Evolutionary conservation across 2,888 invertebrate genomes (phyloP).

Genomic region (Pelosia muscerda): DNA sequence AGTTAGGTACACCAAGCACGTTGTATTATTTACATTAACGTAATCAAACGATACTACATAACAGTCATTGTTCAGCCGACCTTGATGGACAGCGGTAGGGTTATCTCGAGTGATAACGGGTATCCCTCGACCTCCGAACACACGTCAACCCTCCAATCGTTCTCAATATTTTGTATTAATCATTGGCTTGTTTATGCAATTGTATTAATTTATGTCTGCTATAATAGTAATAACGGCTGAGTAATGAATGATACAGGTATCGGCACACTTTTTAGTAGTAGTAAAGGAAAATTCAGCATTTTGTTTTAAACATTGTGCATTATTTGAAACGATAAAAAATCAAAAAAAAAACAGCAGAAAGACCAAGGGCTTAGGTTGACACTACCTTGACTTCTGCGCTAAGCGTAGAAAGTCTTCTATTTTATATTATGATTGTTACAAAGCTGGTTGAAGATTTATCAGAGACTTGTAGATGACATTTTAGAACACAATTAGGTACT

Average conservation of each 20-base stretch:
- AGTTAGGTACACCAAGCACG: neutral
- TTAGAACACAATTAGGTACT: no score
- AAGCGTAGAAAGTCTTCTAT: no score
- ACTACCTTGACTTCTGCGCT: no score
- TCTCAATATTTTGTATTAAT: conserved; percentile 4
- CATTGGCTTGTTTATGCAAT: neutral
- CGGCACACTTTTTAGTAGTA: no score
- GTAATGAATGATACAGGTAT: neutral
- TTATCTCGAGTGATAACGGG: conserved; percentile 39
- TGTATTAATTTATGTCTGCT: neutral
- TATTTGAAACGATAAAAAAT: no score
- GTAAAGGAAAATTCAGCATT: no score
- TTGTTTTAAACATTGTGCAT: no score
- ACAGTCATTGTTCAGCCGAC: conserved; percentile 26
- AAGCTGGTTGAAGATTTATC: no score
- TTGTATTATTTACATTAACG: neutral
- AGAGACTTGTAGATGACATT: no score
- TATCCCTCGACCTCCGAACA: conserved; percentile 30
- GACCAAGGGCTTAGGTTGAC: no score
- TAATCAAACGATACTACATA: neutral
- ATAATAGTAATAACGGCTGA: neutral
- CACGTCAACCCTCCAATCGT: conserved; percentile 24
- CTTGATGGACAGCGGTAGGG: conserved; percentile 21
- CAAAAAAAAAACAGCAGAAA: no score
- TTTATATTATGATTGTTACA: no score